These are phyloP conservation scores for Rattus norvegicus DNA, from an alignment of 2,113 vertebrate species.

Conservation along the genomic window GRCr8 NC_086035.1:51047001-51047500, in stretches of 20 bases:
- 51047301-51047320: background rate
- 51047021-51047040: slow-evolving; percentile 25
- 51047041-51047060: slow-evolving; percentile 47
- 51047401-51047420: background rate
- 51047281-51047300: background rate
- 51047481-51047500: background rate
- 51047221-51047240: background rate
- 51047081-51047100: background rate
- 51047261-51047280: background rate
- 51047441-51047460: background rate
- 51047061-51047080: background rate
- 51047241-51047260: background rate
- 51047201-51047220: background rate
- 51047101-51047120: background rate
- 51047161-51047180: background rate
- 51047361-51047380: background rate
- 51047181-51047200: background rate
- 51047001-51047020: background rate
- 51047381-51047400: background rate
- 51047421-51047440: background rate
- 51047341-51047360: background rate
- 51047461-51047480: background rate
- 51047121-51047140: background rate
- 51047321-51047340: background rate
- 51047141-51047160: background rate